These are phyloP conservation scores for Pandion haliaetus DNA, from an alignment of 2,113 vertebrate genomes.

Conservation along the genomic window DNA sequence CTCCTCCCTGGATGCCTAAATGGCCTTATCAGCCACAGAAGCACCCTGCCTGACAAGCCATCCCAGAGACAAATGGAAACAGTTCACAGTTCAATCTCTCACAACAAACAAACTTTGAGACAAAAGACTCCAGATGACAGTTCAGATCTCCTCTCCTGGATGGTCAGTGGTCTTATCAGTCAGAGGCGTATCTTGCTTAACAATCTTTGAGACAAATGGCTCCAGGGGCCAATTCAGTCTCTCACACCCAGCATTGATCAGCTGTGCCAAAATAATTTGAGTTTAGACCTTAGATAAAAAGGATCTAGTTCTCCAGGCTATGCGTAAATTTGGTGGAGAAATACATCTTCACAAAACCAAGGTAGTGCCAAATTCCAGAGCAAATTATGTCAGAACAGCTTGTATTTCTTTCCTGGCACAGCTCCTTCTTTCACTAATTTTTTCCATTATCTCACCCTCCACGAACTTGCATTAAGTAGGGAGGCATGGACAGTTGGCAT, in stretches of 20 bases:
- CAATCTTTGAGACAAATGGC: too few relatives aligned
- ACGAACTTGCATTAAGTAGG: not conserved
- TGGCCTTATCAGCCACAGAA: too few relatives aligned
- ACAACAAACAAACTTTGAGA: too few relatives aligned
- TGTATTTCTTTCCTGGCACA: not conserved
- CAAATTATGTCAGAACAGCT: not conserved
- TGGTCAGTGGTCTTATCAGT: too few relatives aligned
- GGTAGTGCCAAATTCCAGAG: not conserved
- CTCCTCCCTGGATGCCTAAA: too few relatives aligned
- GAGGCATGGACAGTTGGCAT: not conserved
- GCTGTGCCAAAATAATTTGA: not conserved
- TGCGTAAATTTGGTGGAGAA: not conserved
- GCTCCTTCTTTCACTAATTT: not conserved
- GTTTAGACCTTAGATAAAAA: not conserved
- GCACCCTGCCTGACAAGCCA: too few relatives aligned
- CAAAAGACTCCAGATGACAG: too few relatives aligned
- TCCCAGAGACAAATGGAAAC: too few relatives aligned
- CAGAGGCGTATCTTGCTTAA: too few relatives aligned
- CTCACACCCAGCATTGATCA: not conserved
- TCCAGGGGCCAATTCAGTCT: too few relatives aligned
- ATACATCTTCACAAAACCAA: not conserved
- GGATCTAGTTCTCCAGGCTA: not conserved
- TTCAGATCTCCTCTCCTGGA: too few relatives aligned
- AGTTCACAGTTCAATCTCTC: too few relatives aligned
- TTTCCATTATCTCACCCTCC: not conserved